Conservation (phyloP, 1,140 invertebrate species). For the Conus betulinus region DNA sequence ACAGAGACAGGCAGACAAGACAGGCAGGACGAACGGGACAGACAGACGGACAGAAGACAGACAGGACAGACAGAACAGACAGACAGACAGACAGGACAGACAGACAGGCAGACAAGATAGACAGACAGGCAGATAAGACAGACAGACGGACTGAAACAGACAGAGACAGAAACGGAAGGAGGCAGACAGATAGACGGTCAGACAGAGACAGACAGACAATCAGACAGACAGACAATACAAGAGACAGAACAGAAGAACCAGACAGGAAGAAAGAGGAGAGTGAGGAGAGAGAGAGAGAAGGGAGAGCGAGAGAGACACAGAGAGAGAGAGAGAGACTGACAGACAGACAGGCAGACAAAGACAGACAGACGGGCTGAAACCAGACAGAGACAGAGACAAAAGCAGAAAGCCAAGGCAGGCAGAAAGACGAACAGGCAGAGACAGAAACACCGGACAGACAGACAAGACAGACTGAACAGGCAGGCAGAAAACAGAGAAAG, state of each 20-base stretch:
- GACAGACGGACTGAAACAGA: not conserved
- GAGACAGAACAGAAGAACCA: not conserved
- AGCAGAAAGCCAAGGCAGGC: not conserved
- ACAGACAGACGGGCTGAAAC: not conserved
- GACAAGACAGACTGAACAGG: no score
- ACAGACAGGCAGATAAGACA: not conserved
- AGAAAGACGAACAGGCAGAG: not conserved
- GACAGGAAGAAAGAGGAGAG: not conserved
- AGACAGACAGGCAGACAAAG: slow-evolving; percentile 5
- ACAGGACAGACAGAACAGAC: no score
- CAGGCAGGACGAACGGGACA: no score
- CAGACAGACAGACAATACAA: not conserved
- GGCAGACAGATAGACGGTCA: not conserved
- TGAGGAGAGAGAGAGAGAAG: not conserved
- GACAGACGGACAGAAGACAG: no score
- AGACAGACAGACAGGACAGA: not conserved
- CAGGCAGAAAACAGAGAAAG: not conserved
- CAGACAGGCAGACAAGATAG: not conserved
- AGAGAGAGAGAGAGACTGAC: slow-evolving; percentile 9
- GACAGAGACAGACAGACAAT: not conserved
- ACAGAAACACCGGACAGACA: no score
- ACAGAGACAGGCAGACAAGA: no score
- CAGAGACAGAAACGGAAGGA: not conserved
- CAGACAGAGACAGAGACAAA: not conserved
- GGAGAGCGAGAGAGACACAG: not conserved